Percentiles rank a stretch among this genome's conserved stretches.
phyloP scores from a whole-genome alignment of 2,888 invertebrate species.

The Seira ritae region DNA sequence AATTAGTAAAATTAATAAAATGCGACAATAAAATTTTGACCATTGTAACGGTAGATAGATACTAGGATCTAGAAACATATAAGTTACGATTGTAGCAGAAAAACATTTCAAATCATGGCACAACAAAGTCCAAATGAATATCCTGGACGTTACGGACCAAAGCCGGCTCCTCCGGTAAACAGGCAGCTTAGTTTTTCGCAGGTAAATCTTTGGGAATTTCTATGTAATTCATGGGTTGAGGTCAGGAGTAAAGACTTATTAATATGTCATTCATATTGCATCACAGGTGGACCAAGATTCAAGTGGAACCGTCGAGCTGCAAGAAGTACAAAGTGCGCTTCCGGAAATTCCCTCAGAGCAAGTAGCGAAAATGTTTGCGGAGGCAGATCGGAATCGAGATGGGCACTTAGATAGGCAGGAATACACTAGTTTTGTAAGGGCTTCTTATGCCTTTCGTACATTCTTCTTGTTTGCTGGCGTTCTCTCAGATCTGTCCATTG shows the following conservation, averaged over 20 bases:
- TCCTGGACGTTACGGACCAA: too few species aligned
- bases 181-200: conserved; percentile 44
- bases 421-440: conserved; percentile 83
- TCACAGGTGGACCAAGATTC: conserved; percentile 57
- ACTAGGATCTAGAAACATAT: too few species aligned
- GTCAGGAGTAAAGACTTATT: neutral
- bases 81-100: too few species aligned
- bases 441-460: too few species aligned
- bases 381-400: conserved; percentile 78
- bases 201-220: neutral
- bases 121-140: too few species aligned
- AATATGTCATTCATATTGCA: neutral
- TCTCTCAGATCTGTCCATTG: too few species aligned
- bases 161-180: too few species aligned
- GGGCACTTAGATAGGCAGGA: conserved; percentile 93
- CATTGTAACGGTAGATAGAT: too few species aligned
- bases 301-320: conserved; percentile 60
- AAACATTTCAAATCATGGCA: too few species aligned
- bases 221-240: neutral
- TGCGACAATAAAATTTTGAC: too few species aligned
- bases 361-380: conserved; percentile 74
- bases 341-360: conserved; percentile 74
- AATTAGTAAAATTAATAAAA: too few species aligned
- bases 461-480: too few species aligned
- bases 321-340: conserved; percentile 63